A percentile compares a stretch with the other conserved stretches of the same genome.
These are phyloP conservation scores for Potorous gilbertii DNA, from an alignment of 2,797 vertebrate species.

Conservation along the genomic window DNA sequence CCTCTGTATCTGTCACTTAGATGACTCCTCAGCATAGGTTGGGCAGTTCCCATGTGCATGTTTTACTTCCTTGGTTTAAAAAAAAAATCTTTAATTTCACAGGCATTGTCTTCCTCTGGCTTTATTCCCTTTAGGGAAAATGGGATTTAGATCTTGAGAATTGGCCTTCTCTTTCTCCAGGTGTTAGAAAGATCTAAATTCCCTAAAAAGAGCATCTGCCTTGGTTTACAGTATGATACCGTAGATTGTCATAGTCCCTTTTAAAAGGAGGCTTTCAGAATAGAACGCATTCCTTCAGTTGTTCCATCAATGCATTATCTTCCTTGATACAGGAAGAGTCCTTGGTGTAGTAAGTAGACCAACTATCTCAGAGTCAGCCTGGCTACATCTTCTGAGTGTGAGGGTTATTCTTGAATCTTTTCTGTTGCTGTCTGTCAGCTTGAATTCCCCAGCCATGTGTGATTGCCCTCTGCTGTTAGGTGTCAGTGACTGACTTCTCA, in stretches of 20 bases:
- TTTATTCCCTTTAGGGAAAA: background rate
- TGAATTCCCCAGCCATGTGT: background rate
- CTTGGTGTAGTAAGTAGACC: background rate
- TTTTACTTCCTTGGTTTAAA: background rate
- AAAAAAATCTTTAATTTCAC: background rate
- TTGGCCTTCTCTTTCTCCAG: background rate
- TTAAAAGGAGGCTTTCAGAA: background rate
- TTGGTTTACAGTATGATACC: background rate
- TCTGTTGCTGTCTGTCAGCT: background rate
- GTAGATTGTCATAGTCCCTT: background rate
- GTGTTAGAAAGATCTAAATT: background rate
- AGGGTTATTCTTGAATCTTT: background rate
- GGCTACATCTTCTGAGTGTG: background rate
- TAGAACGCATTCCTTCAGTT: background rate
- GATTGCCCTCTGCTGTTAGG: background rate
- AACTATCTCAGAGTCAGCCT: background rate
- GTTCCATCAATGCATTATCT: background rate
- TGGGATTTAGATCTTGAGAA: background rate
- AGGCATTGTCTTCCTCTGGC: background rate
- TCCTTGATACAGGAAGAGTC: background rate
- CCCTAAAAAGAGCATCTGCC: background rate
- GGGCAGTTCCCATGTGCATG: background rate
- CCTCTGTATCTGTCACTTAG: background rate
- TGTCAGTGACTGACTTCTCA: background rate
- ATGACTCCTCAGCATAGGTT: background rate